A percentile compares a stretch with the other conserved stretches of the same genome.
Conservation (phyloP, 2,888 invertebrate genomes). For the Monochamus alternatus region DNA sequence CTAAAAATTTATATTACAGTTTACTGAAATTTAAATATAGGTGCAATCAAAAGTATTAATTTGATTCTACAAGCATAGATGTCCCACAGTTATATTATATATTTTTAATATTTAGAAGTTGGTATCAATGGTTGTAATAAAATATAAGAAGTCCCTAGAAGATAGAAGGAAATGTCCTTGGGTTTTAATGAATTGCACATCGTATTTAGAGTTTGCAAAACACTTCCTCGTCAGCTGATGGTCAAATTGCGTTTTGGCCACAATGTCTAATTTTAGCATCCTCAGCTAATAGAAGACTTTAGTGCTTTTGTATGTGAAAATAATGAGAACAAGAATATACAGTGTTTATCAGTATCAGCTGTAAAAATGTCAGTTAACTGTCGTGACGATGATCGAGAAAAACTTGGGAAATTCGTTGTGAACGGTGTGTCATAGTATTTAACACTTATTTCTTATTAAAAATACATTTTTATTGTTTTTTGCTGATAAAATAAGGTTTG, state of each 20-base stretch:
- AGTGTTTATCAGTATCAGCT: constrained; percentile 66
- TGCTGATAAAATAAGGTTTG: constrained; percentile 39
- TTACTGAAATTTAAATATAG: too few species aligned
- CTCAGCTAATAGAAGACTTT: constrained; percentile 42
- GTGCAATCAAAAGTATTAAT: too few species aligned
- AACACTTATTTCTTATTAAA: constrained; percentile 22
- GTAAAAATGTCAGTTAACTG: constrained; percentile 67
- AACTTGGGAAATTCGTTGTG: constrained; percentile 60
- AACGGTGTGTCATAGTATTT: constrained; percentile 56
- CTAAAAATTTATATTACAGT: too few species aligned
- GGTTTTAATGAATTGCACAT: constrained; percentile 57
- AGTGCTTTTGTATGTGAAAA: constrained; percentile 39
- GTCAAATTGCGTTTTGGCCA: constrained; percentile 63
- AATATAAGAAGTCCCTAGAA: background rate
- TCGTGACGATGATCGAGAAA: constrained; percentile 63
- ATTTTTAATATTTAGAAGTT: too few species aligned
- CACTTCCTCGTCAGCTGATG: constrained; percentile 67
- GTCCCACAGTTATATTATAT: too few species aligned
- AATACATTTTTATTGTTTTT: constrained; percentile 32
- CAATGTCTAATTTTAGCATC: constrained; percentile 60
- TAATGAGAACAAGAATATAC: constrained; percentile 50
- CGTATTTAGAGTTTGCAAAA: constrained; percentile 57
- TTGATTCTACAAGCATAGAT: too few species aligned
- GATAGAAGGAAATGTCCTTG: constrained; percentile 56
- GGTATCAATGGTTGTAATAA: too few species aligned